Conservation (phyloP, 2,888 invertebrate species). For the Hirtodrosophila trivittata region DNA sequence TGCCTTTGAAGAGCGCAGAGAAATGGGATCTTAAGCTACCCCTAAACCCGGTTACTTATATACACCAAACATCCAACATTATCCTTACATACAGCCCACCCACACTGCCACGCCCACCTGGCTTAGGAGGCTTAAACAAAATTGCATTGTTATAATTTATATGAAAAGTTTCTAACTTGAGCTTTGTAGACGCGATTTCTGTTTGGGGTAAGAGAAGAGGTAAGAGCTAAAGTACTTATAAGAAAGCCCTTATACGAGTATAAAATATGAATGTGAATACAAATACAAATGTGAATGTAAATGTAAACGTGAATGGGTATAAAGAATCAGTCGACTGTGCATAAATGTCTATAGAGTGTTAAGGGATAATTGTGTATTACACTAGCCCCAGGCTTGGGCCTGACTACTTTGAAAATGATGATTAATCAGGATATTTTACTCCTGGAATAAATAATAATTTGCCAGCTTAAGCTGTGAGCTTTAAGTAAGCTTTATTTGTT, state of each 20-base stretch:
- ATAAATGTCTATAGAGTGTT: too few species aligned
- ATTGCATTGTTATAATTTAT: conserved; percentile 72
- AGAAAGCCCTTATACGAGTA: background rate
- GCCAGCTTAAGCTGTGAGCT: too few species aligned
- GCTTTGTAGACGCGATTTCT: conserved; percentile 22
- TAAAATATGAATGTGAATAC: too few species aligned
- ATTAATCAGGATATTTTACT: too few species aligned
- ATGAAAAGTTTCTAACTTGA: conserved; percentile 64
- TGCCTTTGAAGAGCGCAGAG: conserved; percentile 27
- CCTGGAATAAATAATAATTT: too few species aligned
- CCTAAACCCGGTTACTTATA: conserved; percentile 7
- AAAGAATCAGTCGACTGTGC: too few species aligned
- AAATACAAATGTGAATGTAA: too few species aligned
- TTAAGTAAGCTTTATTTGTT: too few species aligned
- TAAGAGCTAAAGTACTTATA: background rate
- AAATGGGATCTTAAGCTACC: conserved; percentile 40
- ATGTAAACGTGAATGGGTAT: too few species aligned
- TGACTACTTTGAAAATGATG: too few species aligned
- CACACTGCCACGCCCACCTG: conserved; percentile 24
- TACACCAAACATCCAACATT: background rate
- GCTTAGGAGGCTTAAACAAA: conserved; percentile 46
- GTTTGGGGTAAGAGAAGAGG: conserved; percentile 17
- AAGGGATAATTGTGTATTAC: too few species aligned
- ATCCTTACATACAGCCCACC: background rate
- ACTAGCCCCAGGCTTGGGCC: too few species aligned